Percentiles rank a stretch among this genome's conserved stretches.
phyloP scores from a whole-genome alignment of 2,113 vertebrate genomes.

The Corythoichthys intestinalis region DNA sequence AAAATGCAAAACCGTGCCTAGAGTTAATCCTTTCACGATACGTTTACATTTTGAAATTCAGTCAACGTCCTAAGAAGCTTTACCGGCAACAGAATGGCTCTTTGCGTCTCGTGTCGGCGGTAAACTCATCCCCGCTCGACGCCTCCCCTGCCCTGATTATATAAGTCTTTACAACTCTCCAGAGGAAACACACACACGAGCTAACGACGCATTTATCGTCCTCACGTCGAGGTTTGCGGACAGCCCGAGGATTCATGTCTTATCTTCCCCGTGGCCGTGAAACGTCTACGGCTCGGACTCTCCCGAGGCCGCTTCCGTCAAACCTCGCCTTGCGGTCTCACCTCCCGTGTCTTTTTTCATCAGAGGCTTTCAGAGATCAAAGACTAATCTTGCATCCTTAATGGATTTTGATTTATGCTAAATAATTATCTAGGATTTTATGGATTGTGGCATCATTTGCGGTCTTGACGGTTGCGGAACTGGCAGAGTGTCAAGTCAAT shows the following conservation, averaged over 20 bases:
- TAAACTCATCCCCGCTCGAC: neutral
- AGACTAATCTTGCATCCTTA: conserved; percentile 2
- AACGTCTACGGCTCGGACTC: conserved; percentile 19
- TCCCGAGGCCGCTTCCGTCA: conserved; percentile 1
- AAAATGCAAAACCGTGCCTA: neutral
- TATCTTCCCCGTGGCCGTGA: conserved; percentile 30
- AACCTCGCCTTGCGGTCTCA: neutral
- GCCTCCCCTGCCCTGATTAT: conserved; percentile 21
- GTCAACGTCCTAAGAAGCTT: neutral
- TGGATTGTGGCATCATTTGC: neutral
- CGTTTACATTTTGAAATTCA: neutral
- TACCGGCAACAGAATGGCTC: neutral
- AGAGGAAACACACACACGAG: conserved; percentile 20
- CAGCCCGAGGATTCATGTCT: conserved; percentile 23
- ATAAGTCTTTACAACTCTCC: conserved; percentile 21
- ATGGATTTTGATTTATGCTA: neutral
- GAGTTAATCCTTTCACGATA: neutral
- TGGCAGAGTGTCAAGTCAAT: neutral
- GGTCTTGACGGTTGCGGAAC: neutral
- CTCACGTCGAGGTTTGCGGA: conserved; percentile 18
- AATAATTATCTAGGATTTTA: conserved; percentile 8
- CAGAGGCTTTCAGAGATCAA: neutral
- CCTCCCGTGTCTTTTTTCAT: neutral
- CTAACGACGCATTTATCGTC: conserved; percentile 37
- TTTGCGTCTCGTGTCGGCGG: neutral